phyloP scores from a whole-genome alignment of 2,113 vertebrate species.

The Nanorana parkeri region DNA sequence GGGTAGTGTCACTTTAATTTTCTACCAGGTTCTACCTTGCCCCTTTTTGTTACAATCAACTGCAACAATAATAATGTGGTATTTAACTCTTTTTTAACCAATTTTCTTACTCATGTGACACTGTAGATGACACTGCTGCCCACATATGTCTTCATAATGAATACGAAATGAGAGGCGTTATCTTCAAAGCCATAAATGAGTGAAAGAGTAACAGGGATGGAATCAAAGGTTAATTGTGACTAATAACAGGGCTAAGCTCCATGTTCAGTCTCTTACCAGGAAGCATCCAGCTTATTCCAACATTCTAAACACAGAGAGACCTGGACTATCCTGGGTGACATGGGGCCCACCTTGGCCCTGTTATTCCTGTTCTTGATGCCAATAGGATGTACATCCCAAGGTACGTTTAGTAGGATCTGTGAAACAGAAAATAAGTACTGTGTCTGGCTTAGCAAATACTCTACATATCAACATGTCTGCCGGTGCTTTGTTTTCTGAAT shows the following conservation, averaged over 20 bases:
- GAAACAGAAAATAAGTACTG: neutral
- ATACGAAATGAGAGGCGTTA: slow-evolving; percentile 21
- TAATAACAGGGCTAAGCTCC: neutral
- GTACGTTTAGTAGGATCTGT: neutral
- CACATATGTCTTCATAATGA: neutral
- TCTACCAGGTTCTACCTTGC: no score
- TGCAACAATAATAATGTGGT: no score
- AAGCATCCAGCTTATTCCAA: neutral
- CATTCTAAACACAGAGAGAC: neutral
- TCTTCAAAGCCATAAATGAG: slow-evolving; percentile 50
- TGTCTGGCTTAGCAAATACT: no score
- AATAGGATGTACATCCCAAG: slow-evolving; percentile 31
- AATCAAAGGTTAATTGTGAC: slow-evolving; percentile 54
- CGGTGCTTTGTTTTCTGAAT: no score
- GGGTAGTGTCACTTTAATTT: no score
- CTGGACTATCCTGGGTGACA: slow-evolving; percentile 1
- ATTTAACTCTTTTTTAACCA: no score
- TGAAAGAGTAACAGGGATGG: slow-evolving; percentile 50
- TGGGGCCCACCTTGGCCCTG: slow-evolving; percentile 49
- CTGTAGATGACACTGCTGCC: neutral
- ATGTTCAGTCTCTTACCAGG: neutral
- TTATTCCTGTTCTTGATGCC: slow-evolving; percentile 26
- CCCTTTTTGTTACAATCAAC: no score
- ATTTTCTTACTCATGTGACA: no score
- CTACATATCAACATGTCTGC: no score